Percentiles rank a stretch among this genome's conserved stretches.
Evolutionary conservation across 2,113 vertebrate genomes (phyloP).

Genomic region (Gorsachius goisagi): DNA sequence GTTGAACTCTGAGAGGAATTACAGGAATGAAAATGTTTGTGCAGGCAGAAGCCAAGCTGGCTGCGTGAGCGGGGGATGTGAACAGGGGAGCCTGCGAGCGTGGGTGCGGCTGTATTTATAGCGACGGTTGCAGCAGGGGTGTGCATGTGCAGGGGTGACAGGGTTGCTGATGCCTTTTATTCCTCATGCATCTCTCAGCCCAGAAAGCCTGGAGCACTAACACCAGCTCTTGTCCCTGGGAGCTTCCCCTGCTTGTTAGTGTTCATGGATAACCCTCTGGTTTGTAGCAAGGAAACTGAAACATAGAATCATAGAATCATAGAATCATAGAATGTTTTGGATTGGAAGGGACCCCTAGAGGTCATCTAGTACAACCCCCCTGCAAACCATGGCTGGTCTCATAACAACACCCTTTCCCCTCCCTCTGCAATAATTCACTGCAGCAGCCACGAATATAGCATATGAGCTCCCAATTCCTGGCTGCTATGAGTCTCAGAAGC

Average conservation of each 20-base stretch:
- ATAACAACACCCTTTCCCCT: not conserved
- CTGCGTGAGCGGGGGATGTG: not conserved
- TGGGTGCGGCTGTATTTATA: not conserved
- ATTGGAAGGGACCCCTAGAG: no score
- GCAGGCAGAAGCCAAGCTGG: slow-evolving; percentile 52
- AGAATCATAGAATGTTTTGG: no score
- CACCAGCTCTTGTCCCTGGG: not conserved
- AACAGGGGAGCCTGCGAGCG: not conserved
- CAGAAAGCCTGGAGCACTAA: not conserved
- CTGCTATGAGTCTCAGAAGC: not conserved
- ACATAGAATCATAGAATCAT: no score
- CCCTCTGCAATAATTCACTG: not conserved
- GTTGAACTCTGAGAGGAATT: not conserved
- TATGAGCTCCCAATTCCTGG: not conserved
- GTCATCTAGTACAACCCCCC: no score
- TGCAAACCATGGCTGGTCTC: not conserved
- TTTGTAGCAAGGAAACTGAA: not conserved
- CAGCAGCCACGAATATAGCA: not conserved
- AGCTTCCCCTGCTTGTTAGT: not conserved
- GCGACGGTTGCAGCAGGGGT: not conserved
- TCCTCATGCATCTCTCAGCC: not conserved
- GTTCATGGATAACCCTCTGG: not conserved
- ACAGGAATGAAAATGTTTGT: slow-evolving; percentile 53
- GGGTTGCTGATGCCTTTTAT: not conserved
- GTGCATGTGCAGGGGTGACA: not conserved